phyloP scores from a whole-genome alignment of 2,888 invertebrate genomes.

The Perdita meconis region DNA sequence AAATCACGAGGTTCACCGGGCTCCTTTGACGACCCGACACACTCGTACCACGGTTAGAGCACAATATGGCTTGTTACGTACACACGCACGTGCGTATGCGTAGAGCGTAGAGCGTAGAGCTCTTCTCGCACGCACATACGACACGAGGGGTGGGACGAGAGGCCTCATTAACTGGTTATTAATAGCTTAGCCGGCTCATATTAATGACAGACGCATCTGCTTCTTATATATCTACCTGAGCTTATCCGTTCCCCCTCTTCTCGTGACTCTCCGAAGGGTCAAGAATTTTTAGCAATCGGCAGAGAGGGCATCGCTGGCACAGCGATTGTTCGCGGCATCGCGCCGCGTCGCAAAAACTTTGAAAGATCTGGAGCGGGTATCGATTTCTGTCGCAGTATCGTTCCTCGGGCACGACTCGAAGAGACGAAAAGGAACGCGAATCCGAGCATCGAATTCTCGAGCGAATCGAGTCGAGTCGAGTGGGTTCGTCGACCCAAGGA shows the following conservation, averaged over 20 bases:
- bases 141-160: constrained; percentile 67
- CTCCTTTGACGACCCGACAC: constrained; percentile 73
- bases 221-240: constrained; percentile 73
- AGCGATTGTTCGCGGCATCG: neutral
- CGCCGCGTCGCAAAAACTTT: too few species aligned
- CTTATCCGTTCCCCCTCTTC: constrained; percentile 40
- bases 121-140: constrained; percentile 68
- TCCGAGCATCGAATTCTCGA: neutral
- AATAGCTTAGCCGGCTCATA: constrained; percentile 80
- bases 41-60: constrained; percentile 35
- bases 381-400: neutral
- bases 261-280: constrained; percentile 40
- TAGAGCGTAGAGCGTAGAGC: constrained; percentile 37
- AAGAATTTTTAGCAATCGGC: constrained; percentile 61
- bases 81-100: constrained; percentile 24
- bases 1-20: constrained; percentile 74
- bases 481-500: neutral
- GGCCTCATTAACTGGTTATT: constrained; percentile 83
- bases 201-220: constrained; percentile 81
- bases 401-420: neutral
- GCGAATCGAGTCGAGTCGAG: neutral
- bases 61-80: constrained; percentile 60
- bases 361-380: too few species aligned
- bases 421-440: neutral
- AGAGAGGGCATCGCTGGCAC: constrained; percentile 3